phyloP scores from a whole-genome alignment of 2,113 vertebrate genomes.

The Etheostoma cragini region DNA sequence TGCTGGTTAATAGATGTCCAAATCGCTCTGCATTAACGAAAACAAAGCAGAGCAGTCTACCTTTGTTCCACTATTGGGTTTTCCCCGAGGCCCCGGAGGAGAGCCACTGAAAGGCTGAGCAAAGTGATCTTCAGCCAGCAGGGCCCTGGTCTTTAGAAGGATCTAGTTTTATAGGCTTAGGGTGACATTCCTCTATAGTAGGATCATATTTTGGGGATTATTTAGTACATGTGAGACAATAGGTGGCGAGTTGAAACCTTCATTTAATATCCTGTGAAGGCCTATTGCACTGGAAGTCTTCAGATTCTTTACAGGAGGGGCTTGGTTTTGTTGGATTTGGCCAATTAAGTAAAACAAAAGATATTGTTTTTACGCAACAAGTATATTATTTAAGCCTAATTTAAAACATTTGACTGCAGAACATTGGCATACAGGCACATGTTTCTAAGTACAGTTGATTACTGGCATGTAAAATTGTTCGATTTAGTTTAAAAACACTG shows the following conservation, averaged over 20 bases:
- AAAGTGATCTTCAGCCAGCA: constrained; percentile 6
- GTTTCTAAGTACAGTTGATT: background rate
- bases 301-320: constrained; percentile 28
- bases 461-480: background rate
- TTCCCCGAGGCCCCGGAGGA: constrained; percentile 18
- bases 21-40: constrained; percentile 36
- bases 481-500: background rate
- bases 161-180: background rate
- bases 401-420: background rate
- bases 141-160: background rate
- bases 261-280: background rate
- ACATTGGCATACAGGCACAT: background rate
- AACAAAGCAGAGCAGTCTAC: constrained; percentile 47
- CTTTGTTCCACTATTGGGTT: constrained; percentile 37
- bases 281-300: background rate
- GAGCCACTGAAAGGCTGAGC: background rate
- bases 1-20: constrained; percentile 77
- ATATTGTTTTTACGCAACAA: no score
- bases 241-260: background rate
- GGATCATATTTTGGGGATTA: background rate
- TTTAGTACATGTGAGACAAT: background rate
- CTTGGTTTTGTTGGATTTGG: no score
- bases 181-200: background rate
- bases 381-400: background rate
- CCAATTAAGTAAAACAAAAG: no score